Base-by-base conservation (phyloP, 2,888 invertebrate species). In the Sisyra terminalis region DNA sequence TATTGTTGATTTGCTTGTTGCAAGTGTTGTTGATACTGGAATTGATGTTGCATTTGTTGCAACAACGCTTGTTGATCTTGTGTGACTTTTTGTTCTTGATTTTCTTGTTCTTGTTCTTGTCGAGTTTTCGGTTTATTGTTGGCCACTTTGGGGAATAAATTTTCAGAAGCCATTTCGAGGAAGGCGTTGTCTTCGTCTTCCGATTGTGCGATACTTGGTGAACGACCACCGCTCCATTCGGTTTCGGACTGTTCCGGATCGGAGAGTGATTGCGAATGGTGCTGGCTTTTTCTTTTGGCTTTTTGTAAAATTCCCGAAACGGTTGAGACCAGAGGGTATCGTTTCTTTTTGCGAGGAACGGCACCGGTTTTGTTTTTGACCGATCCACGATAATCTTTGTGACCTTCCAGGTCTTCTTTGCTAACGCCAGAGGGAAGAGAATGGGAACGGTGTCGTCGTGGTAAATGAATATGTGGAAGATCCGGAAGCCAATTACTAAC, bases 271-370 rank as follows among this genome's bases (percentile, higher is more conserved):
- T 78, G 76, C 0, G 66, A 59, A 9, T 61, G 61, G 46, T 63
- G 60, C 50, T 75, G 74, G 24, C 72, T 70, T 60, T 75, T 76
- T 52, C 79, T 61, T 57, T 85, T 82, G 0, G 87, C 87, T 64
- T 87, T 88, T 58, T 86, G 85, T 50, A 89, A 64, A 47, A 89
- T 74, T 15, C 84, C 86, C 1, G 85, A 86, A 63, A 89, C 79
- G 1, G 87, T 87, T 0, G 85, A 78, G 0, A 86, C 84, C 42
- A 89, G 66, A 4, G 79, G 77, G 50, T 82, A 80, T 55, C 84
- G 84, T 58, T 84, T 85, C 63, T 83, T 84, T 52, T 66, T 64
- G 9, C 24, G 52, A 24, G 5, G 51, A 40, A 42, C 57, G 56
- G 9, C 51, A 45, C 38, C 43, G 14, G 37, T 30, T 46, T 47